Base-by-base conservation (phyloP, 2,888 invertebrate genomes). In the Polymixis lichenea region DNA sequence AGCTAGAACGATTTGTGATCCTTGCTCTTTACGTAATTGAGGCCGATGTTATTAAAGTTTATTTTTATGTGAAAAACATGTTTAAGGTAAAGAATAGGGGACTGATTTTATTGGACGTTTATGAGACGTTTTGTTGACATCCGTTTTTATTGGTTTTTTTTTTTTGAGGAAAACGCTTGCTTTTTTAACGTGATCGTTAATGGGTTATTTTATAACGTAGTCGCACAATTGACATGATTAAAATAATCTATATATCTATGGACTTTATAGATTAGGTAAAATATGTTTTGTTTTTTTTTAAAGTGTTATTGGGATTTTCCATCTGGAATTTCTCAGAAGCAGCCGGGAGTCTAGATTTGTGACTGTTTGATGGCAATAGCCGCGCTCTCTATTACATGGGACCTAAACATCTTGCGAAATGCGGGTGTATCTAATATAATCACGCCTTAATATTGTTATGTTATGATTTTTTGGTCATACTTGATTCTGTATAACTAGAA, bases 21-120 rank as follows among this genome's bases (percentile, higher is more conserved):
- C 80, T 73, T 80, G 78, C 78, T 87, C 80, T 86, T 87, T 82
- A 85, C 78, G 85, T 86, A 89, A 87, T 85, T 86, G 87, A 86
- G 84, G 80, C 83, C 75, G 71, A 75, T 73, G 76, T 83, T 80
- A 75, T 76, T 69, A 84, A 77, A 80, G 66, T 79, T 83, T 74
- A 80, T 82, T 84, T 79, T 81, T 82, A 77, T 77, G 68, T 73
- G 56, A 62, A 80, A 78, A 78, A 83, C 77, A 79, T 71, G 78
- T 77, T 80, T 82, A 71, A 78, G 55, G 75, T 75, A 77, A 79
- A 86, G 73, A 75, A 77, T 78, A 51, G 56, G 70, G 68, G 71
- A 80, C 66, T n/a, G 60, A 75, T 80, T 83, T 83, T 85, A 83
- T 86, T 55, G 46, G 66, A 67, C 61, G 25, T 83, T 83, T 84